Percentiles rank a stretch among this genome's conserved stretches.
phyloP scores from a whole-genome alignment of 2,888 invertebrate genomes.

The Germaria angustata region DNA sequence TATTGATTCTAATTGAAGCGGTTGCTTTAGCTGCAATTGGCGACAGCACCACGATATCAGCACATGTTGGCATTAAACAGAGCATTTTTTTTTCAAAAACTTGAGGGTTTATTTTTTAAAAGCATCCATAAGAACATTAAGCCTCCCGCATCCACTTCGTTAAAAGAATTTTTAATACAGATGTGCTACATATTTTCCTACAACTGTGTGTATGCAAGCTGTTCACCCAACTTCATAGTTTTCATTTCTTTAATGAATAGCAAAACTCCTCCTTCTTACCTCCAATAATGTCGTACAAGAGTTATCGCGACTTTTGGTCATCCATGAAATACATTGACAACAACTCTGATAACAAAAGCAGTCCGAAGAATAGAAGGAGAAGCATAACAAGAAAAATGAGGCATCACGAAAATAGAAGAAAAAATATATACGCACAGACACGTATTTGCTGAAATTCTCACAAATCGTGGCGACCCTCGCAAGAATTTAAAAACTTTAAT shows the following conservation, averaged over 20 bases:
- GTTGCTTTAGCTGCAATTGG: too few relatives aligned
- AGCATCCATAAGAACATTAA: too few relatives aligned
- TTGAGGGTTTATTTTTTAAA: too few relatives aligned
- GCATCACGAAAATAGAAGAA: background rate
- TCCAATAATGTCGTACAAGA: constrained; percentile 8
- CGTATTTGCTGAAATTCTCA: background rate
- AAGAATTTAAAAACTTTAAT: constrained; percentile 23
- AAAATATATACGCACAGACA: constrained; percentile 13
- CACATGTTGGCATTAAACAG: too few relatives aligned
- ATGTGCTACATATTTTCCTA: background rate
- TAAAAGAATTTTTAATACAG: background rate
- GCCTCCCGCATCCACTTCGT: too few relatives aligned
- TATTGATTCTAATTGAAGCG: too few relatives aligned
- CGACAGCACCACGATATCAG: too few relatives aligned
- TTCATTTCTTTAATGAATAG: background rate
- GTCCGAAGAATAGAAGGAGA: background rate
- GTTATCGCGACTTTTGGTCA: background rate
- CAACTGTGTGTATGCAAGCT: background rate
- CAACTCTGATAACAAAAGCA: background rate
- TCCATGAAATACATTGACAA: constrained; percentile 32
- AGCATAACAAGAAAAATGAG: background rate
- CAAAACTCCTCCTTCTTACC: constrained; percentile 33
- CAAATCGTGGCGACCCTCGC: constrained; percentile 5
- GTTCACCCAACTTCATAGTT: background rate
- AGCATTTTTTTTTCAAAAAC: too few relatives aligned